These are phyloP conservation scores for Chymomyza amoena DNA, from an alignment of 2,888 invertebrate species.

Conservation along the genomic window DNA sequence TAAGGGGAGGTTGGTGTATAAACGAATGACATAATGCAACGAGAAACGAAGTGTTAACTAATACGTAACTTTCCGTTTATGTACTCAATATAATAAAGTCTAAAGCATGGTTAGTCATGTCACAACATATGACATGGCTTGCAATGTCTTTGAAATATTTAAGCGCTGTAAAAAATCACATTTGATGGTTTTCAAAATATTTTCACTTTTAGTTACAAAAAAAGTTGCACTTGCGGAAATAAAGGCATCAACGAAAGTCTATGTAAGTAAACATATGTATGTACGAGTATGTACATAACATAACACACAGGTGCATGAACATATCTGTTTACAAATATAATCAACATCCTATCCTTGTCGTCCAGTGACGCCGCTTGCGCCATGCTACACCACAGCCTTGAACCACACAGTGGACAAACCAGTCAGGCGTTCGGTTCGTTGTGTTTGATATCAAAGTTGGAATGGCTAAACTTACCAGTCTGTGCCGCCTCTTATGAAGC, in stretches of 20 bases:
- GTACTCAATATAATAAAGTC: too few species aligned
- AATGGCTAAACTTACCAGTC: not conserved
- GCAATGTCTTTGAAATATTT: constrained; percentile 20
- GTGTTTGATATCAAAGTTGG: not conserved
- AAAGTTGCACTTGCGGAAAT: constrained; percentile 63
- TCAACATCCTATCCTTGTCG: not conserved
- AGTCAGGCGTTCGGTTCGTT: not conserved
- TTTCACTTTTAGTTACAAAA: constrained; percentile 61
- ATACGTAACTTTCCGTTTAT: too few species aligned
- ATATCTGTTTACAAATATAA: not conserved
- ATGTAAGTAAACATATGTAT: not conserved
- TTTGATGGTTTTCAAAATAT: constrained; percentile 25
- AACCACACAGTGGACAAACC: not conserved
- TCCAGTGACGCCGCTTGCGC: not conserved
- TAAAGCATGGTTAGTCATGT: constrained; percentile 47
- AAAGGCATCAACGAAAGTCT: constrained; percentile 57
- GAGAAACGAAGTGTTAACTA: too few species aligned
- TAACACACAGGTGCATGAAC: not conserved
- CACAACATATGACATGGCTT: constrained; percentile 35
- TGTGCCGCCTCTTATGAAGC: not conserved
- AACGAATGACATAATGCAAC: too few species aligned
- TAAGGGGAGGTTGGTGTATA: too few species aligned
- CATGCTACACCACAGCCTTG: not conserved
- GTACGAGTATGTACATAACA: not conserved
- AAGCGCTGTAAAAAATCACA: constrained; percentile 31